These are phyloP conservation scores for Phaonia tiefii DNA, from an alignment of 2,888 invertebrate species.

Conservation along the genomic window DNA sequence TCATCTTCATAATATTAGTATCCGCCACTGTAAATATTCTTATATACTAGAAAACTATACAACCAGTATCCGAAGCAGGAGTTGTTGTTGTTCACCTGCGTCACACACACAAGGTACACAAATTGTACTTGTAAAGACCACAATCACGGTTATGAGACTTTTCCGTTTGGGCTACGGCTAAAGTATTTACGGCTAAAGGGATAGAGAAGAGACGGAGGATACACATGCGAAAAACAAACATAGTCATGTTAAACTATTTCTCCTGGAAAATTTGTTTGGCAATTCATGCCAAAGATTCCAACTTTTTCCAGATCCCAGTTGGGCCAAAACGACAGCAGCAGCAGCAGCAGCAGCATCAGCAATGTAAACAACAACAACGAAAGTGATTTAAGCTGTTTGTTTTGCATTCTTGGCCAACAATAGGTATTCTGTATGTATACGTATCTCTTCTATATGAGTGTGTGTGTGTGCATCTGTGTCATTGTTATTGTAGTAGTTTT, in stretches of 20 bases:
- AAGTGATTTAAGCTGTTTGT: constrained; percentile 51
- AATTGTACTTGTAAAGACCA: not conserved
- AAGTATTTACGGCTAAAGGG: constrained; percentile 2
- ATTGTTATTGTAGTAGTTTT: constrained; percentile 28
- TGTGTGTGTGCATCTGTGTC: not conserved
- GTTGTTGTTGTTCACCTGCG: too few species aligned
- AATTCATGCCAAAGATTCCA: constrained; percentile 50
- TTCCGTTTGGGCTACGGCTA: not conserved
- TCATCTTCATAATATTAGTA: too few species aligned
- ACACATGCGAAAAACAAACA: too few species aligned
- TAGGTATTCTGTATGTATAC: too few species aligned
- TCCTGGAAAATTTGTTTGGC: constrained; percentile 47
- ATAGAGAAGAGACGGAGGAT: not conserved
- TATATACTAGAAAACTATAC: too few species aligned
- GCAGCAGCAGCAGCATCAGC: constrained; percentile 22
- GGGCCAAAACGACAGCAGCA: constrained; percentile 18
- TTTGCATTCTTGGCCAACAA: constrained; percentile 56
- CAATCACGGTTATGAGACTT: not conserved
- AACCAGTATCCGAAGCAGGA: too few species aligned
- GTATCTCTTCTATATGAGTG: not conserved
- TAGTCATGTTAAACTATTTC: constrained; percentile 50
- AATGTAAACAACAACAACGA: not conserved
- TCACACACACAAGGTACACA: too few species aligned
- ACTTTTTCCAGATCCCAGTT: constrained; percentile 49
- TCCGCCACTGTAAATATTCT: too few species aligned